Evolutionary conservation across 2,113 vertebrate species (phyloP).

Genomic region (Montifringilla adamsi): DNA sequence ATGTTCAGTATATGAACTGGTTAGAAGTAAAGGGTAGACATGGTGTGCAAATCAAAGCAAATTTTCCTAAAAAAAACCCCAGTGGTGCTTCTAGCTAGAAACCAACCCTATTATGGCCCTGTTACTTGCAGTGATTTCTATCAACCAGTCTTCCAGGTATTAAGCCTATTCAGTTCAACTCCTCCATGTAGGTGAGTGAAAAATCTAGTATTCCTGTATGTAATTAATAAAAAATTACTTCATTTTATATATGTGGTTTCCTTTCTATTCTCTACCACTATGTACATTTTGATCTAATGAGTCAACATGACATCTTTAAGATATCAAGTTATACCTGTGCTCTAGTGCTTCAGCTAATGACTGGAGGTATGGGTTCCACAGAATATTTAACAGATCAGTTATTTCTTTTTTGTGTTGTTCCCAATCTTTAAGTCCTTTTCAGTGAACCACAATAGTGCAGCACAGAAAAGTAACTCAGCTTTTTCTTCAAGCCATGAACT

Average conservation of each 20-base stretch:
- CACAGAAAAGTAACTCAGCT: neutral
- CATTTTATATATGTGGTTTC: neutral
- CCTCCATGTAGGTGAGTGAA: neutral
- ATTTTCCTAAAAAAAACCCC: neutral
- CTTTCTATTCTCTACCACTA: neutral
- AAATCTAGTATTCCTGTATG: neutral
- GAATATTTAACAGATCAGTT: neutral
- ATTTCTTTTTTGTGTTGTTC: neutral
- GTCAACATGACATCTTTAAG: neutral
- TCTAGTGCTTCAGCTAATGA: neutral
- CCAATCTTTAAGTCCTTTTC: neutral
- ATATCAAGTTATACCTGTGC: neutral
- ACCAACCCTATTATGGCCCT: neutral
- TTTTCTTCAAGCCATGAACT: neutral
- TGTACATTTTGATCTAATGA: neutral
- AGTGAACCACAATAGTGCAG: neutral
- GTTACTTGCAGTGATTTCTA: neutral
- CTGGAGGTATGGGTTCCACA: neutral
- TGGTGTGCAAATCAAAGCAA: neutral
- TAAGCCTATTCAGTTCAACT: neutral
- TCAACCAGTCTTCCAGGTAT: neutral
- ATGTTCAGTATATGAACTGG: neutral
- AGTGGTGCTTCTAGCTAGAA: neutral
- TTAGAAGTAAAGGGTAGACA: neutral
- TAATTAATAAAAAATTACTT: neutral